phyloP scores from a whole-genome alignment of 2,797 vertebrate genomes.

The Prunella strophiata region DNA sequence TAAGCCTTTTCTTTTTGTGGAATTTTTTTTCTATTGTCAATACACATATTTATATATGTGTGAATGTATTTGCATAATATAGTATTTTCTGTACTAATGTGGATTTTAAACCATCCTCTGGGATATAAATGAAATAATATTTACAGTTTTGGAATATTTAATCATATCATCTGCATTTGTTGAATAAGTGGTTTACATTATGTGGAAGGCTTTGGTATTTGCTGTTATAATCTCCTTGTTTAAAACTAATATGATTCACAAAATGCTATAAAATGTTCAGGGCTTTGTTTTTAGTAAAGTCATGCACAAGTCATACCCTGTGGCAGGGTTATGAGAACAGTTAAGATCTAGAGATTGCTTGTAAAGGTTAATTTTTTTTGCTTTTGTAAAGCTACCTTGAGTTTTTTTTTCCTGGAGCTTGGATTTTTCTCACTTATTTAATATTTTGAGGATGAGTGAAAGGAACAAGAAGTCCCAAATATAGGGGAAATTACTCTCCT shows the following conservation, averaged over 20 bases:
- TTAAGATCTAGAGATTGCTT: not conserved
- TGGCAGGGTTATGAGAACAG: not conserved
- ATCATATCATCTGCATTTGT: not conserved
- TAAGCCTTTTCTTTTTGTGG: not conserved
- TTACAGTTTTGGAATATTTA: not conserved
- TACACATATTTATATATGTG: not conserved
- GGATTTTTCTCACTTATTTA: not conserved
- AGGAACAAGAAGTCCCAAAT: not conserved
- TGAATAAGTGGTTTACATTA: not conserved
- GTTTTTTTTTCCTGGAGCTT: not conserved
- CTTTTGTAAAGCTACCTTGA: not conserved
- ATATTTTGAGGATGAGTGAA: not conserved
- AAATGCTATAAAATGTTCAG: not conserved
- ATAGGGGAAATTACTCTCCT: not conserved
- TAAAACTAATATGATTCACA: not conserved
- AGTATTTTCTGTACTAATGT: not conserved
- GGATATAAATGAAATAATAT: not conserved
- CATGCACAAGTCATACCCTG: not conserved
- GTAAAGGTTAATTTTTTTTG: not conserved
- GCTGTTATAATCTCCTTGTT: not conserved
- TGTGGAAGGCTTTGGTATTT: not conserved
- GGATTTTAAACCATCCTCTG: not conserved
- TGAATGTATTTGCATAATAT: not conserved
- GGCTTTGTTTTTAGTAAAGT: not conserved
- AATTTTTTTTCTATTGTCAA: not conserved